phyloP scores from a whole-genome alignment of 2,113 vertebrate genomes.

The Trichomycterus rosablanca region DNA sequence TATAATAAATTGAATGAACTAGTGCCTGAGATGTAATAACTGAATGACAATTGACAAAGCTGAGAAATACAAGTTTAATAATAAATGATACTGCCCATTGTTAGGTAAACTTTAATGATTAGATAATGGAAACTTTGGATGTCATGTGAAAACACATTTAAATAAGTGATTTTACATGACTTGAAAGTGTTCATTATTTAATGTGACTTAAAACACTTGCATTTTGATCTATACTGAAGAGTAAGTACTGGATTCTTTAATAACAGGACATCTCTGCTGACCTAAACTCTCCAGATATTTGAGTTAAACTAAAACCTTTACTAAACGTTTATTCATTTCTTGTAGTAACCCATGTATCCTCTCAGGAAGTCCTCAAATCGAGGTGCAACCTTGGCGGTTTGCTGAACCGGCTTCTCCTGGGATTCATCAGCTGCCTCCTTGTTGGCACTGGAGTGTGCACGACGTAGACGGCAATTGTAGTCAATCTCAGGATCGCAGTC shows the following conservation, averaged over 20 bases:
- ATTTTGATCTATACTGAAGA: neutral
- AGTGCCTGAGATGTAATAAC: too few relatives aligned
- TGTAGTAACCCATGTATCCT: constrained; percentile 52
- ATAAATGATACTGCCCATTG: constrained; percentile 29
- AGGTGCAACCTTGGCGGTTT: constrained; percentile 29
- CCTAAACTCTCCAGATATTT: neutral
- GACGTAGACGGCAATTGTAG: constrained; percentile 70
- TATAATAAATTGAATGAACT: neutral
- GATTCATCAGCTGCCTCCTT: constrained; percentile 21
- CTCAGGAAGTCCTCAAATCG: constrained; percentile 64
- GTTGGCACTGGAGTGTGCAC: constrained; percentile 25
- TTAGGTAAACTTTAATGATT: constrained; percentile 1
- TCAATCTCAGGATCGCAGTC: constrained; percentile 72
- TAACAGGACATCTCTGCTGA: constrained; percentile 4
- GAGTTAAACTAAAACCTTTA: too few relatives aligned
- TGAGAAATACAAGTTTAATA: constrained; percentile 36
- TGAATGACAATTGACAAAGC: constrained; percentile 54
- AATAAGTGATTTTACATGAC: constrained; percentile 40
- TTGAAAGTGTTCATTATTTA: neutral
- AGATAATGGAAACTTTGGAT: too few relatives aligned
- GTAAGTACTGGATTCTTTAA: neutral
- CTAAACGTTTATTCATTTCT: constrained; percentile 49
- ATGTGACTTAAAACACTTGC: neutral
- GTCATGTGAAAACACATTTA: constrained; percentile 41
- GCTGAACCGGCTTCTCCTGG: constrained; percentile 41